A percentile compares a stretch with the other conserved stretches of the same genome.
phyloP scores from a whole-genome alignment of 2,113 vertebrate genomes.

The Tetrax tetrax region DNA sequence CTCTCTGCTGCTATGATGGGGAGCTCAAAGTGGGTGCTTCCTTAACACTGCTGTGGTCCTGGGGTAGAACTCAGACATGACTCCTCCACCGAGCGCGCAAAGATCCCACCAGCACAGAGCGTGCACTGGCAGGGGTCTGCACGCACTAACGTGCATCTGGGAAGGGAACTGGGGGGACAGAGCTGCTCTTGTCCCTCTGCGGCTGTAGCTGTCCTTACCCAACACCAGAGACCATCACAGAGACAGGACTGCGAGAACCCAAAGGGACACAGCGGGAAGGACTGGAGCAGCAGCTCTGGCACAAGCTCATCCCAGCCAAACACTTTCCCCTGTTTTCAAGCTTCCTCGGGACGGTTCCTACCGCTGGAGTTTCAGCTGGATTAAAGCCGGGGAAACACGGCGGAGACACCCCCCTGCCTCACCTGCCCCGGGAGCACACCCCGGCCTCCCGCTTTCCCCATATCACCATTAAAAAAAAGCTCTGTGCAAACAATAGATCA shows the following conservation, averaged over 20 bases:
- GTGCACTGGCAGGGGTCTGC: background rate
- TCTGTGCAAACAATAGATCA: slow-evolving; percentile 67
- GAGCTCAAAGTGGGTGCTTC: background rate
- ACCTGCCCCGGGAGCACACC: background rate
- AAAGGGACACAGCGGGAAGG: background rate
- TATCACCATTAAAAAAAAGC: background rate
- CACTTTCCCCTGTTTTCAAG: background rate
- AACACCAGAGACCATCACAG: background rate
- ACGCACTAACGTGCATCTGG: background rate
- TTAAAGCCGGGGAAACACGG: background rate
- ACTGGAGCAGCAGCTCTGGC: background rate
- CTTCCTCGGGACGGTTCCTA: background rate
- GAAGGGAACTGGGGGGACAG: background rate
- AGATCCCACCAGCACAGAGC: background rate
- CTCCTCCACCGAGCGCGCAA: background rate
- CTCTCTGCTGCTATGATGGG: background rate
- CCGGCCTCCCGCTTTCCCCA: background rate
- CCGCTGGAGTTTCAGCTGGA: background rate
- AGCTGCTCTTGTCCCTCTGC: background rate
- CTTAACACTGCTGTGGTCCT: background rate
- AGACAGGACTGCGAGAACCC: background rate
- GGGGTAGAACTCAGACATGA: background rate
- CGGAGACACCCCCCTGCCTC: background rate
- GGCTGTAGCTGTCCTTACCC: background rate
- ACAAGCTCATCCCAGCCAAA: background rate